Percentiles rank a stretch among this genome's conserved stretches.
These are phyloP conservation scores for Coregonus clupeaformis DNA, from an alignment of 2,113 vertebrate genomes.

Conservation along the genomic window DNA sequence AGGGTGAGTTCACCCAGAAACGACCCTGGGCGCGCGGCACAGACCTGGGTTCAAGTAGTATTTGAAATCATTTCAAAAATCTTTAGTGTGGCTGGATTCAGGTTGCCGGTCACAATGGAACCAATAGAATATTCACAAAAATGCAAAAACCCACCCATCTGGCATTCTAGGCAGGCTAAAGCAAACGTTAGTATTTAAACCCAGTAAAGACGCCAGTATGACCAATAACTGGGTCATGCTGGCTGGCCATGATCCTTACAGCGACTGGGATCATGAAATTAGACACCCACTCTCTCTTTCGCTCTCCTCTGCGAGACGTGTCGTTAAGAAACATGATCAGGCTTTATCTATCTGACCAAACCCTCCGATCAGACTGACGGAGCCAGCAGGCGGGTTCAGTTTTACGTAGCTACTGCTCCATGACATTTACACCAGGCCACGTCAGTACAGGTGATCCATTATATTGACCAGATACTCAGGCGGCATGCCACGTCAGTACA, in stretches of 20 bases:
- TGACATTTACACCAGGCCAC: constrained; percentile 41
- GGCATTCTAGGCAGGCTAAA: background rate
- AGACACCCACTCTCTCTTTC: constrained; percentile 7
- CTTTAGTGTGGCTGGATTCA: no score
- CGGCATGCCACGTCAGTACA: background rate
- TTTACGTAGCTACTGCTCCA: constrained; percentile 51
- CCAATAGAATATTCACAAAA: no score
- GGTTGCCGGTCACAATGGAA: no score
- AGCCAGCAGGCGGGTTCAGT: constrained; percentile 24
- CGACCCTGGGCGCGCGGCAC: background rate
- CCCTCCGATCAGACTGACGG: constrained; percentile 29
- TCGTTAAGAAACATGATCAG: constrained; percentile 47
- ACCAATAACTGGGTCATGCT: constrained; percentile 1
- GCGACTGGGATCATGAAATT: constrained; percentile 2
- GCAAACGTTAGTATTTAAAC: no score
- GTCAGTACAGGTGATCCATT: no score
- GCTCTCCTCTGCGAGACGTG: background rate
- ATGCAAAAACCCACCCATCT: no score
- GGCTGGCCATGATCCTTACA: background rate
- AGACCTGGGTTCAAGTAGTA: no score
- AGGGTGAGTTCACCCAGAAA: constrained; percentile 83
- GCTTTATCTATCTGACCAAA: constrained; percentile 12
- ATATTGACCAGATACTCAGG: no score
- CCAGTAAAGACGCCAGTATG: background rate
- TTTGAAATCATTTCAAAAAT: no score